These are phyloP conservation scores for Protodeltote pygarga DNA, from an alignment of 2,888 invertebrate genomes.

Conservation along the genomic window DNA sequence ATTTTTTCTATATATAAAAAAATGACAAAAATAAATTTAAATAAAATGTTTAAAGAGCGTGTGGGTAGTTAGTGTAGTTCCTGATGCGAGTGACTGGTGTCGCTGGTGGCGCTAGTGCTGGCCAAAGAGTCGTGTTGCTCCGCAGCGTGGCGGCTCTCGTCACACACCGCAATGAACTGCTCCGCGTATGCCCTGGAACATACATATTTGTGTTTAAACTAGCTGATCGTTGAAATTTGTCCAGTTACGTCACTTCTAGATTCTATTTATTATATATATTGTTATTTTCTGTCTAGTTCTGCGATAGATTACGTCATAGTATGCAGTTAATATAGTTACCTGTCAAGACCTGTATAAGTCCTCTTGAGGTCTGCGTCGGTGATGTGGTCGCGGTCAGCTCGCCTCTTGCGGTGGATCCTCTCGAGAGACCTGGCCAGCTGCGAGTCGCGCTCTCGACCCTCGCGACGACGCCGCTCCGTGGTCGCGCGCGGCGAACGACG, in stretches of 20 bases:
- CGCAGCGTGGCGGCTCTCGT: slow-evolving; percentile 83
- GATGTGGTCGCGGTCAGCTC: slow-evolving; percentile 71
- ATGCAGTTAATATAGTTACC: no score
- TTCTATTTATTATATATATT: no score
- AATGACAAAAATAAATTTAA: no score
- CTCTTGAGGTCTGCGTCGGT: slow-evolving; percentile 85
- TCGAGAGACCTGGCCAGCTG: slow-evolving; percentile 83
- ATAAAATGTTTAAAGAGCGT: slow-evolving; percentile 23
- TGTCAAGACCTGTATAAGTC: slow-evolving; percentile 88
- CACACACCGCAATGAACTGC: slow-evolving; percentile 88
- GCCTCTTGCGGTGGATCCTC: slow-evolving; percentile 82
- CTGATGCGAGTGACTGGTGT: slow-evolving; percentile 57
- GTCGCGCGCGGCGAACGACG: slow-evolving; percentile 70
- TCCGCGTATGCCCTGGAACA: slow-evolving; percentile 86
- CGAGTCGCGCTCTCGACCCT: slow-evolving; percentile 69
- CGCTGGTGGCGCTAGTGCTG: slow-evolving; percentile 71
- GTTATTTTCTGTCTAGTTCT: no score
- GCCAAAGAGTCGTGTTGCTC: slow-evolving; percentile 80
- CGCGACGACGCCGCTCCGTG: slow-evolving; percentile 72
- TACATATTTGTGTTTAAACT: no score
- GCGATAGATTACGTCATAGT: no score
- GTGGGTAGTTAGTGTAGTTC: slow-evolving; percentile 33
- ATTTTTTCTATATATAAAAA: no score
- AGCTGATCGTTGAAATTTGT: no score
- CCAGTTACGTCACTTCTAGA: no score